These are phyloP conservation scores for Drosophila histrio DNA, from an alignment of 2,888 invertebrate genomes.

Conservation along the genomic window DNA sequence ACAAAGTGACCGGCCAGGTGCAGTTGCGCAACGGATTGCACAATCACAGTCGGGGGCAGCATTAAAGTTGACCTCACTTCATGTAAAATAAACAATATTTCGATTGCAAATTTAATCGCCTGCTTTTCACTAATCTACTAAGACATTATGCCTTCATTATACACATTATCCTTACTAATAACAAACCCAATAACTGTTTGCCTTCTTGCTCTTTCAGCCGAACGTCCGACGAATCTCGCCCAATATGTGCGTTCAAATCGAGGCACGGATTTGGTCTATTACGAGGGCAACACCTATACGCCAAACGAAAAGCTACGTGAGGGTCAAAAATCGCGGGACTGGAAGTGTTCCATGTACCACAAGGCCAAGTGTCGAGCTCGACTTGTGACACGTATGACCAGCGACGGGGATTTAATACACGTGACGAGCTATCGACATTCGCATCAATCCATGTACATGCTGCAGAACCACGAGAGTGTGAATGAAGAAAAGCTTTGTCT, in stretches of 20 bases:
- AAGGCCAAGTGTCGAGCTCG: conserved; percentile 82
- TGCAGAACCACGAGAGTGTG: conserved; percentile 13
- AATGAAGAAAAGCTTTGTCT: conserved; percentile 36
- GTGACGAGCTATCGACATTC: conserved; percentile 76
- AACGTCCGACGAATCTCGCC: conserved; percentile 27
- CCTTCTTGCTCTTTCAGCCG: conserved; percentile 22
- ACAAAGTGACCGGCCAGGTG: conserved; percentile 74
- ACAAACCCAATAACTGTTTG: conserved; percentile 1
- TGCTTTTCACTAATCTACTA: conserved; percentile 57
- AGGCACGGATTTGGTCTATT: conserved; percentile 80
- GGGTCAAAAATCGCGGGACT: conserved; percentile 81
- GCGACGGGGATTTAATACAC: conserved; percentile 70
- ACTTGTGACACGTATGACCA: conserved; percentile 74
- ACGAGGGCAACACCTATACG: conserved; percentile 82
- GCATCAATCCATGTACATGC: conserved; percentile 76
- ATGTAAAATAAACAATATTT: conserved; percentile 49
- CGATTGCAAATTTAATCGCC: conserved; percentile 30
- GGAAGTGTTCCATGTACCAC: conserved; percentile 84
- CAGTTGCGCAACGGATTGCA: conserved; percentile 76
- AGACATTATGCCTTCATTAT: conserved; percentile 20
- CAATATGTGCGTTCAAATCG: conserved; percentile 71
- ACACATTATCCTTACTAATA: background rate
- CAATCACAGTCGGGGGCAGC: conserved; percentile 68
- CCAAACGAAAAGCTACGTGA: conserved; percentile 82
- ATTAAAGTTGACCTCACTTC: background rate